Evolutionary conservation across 2,888 invertebrate species (phyloP).

Genomic region (Steromphala cineraria): DNA sequence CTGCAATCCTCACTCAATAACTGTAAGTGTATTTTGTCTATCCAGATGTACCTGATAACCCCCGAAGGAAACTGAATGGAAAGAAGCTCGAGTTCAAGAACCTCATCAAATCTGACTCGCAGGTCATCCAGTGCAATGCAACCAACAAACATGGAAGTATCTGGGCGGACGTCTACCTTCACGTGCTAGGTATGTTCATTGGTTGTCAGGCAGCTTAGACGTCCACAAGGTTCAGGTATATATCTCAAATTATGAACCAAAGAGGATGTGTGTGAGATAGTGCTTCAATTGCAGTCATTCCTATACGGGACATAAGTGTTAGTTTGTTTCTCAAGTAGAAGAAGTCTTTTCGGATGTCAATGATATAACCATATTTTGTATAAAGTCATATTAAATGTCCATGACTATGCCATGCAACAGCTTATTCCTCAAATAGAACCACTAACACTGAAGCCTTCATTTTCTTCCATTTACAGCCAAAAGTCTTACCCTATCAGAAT

Average conservation of each 20-base stretch:
- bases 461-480: too few species aligned
- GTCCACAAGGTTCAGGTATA: neutral
- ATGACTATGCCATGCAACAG: too few species aligned
- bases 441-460: too few species aligned
- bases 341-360: too few species aligned
- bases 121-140: conserved; percentile 98
- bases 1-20: too few species aligned
- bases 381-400: too few species aligned
- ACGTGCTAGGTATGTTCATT: conserved; percentile 85
- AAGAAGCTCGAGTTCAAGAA: conserved; percentile 76
- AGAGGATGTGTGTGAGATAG: neutral
- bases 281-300: neutral
- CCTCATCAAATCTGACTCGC: conserved; percentile 82
- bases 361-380: too few species aligned
- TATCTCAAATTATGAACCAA: neutral
- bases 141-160: conserved; percentile 98
- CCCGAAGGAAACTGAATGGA: conserved; percentile 36
- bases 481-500: too few species aligned
- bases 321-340: too few species aligned
- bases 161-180: conserved; percentile 97
- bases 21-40: neutral
- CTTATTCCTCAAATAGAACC: too few species aligned
- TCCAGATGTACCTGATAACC: conserved; percentile 29
- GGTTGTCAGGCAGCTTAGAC: neutral
- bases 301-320: too few species aligned